These are phyloP conservation scores for Chrysolina oricalcia DNA, from an alignment of 2,888 invertebrate genomes.

Conservation along the genomic window DNA sequence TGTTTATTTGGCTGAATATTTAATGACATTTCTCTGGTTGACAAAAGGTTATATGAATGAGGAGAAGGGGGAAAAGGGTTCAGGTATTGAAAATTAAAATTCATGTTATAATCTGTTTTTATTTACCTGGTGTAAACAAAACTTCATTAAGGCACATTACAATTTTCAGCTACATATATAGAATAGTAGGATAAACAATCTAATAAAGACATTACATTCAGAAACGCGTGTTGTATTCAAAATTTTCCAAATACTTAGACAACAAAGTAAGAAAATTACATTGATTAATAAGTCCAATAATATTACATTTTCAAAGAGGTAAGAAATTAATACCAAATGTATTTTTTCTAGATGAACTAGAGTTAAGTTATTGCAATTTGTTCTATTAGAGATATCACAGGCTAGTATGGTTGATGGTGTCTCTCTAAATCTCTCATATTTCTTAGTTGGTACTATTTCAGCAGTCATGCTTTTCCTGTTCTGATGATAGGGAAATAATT, in stretches of 20 bases:
- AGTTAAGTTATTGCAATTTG: conserved; percentile 10
- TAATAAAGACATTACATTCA: conserved; percentile 14
- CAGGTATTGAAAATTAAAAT: not conserved
- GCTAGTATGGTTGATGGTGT: not conserved
- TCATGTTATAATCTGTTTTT: conserved; percentile 36
- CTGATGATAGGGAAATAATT: too few species aligned
- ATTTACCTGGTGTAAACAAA: conserved; percentile 47
- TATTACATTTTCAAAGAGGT: not conserved
- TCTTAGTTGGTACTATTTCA: too few species aligned
- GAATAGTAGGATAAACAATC: not conserved
- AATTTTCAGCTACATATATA: conserved; percentile 25
- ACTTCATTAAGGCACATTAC: conserved; percentile 27
- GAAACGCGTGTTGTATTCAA: not conserved
- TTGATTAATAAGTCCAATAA: conserved; percentile 13
- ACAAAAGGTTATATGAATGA: too few species aligned
- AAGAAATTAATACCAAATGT: conserved; percentile 8
- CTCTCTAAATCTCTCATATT: not conserved
- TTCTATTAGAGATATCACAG: not conserved
- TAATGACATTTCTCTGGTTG: too few species aligned
- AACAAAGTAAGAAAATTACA: not conserved
- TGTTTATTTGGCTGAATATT: too few species aligned
- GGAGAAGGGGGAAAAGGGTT: not conserved
- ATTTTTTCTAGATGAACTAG: conserved; percentile 14
- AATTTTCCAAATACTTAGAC: not conserved
- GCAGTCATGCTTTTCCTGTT: too few species aligned